Conservation (phyloP, 2,888 invertebrate species). For the Parnassius smintheus region DNA sequence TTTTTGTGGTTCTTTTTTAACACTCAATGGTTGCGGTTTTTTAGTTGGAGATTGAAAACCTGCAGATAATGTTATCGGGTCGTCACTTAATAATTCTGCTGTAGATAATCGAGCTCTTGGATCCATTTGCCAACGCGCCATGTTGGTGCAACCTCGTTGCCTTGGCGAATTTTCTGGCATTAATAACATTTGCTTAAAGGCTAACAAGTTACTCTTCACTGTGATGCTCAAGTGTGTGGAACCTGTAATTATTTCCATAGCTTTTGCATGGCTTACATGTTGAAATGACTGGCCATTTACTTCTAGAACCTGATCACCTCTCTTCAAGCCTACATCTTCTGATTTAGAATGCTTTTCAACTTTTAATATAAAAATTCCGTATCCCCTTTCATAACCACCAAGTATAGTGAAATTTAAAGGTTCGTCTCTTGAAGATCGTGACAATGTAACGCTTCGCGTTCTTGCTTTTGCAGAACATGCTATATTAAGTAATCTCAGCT, state of each 20-base stretch:
- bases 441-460: slow-evolving; percentile 93
- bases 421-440: slow-evolving; percentile 96
- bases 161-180: slow-evolving; percentile 91
- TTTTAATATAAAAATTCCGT: slow-evolving; percentile 96
- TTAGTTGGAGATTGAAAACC: slow-evolving; percentile 80
- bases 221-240: slow-evolving; percentile 98
- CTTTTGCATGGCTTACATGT: slow-evolving; percentile 94
- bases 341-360: slow-evolving; percentile 97
- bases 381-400: slow-evolving; percentile 95
- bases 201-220: slow-evolving; percentile 97
- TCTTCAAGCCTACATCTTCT: slow-evolving; percentile 96
- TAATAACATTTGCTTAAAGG: slow-evolving; percentile 86
- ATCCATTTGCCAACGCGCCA: slow-evolving; percentile 84
- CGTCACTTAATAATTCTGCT: slow-evolving; percentile 84
- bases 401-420: slow-evolving; percentile 95
- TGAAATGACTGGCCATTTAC: slow-evolving; percentile 98
- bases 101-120: slow-evolving; percentile 90
- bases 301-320: slow-evolving; percentile 98
- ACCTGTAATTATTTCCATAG: slow-evolving; percentile 94
- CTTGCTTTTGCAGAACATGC: slow-evolving; percentile 98
- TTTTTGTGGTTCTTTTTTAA: slow-evolving; percentile 84
- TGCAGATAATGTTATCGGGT: slow-evolving; percentile 67
- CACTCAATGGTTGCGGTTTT: slow-evolving; percentile 79
- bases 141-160: slow-evolving; percentile 85
- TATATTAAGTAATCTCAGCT: slow-evolving; percentile 92